Conservation (phyloP, 2,888 invertebrate species). For the Ennomos fuscantarius region DNA sequence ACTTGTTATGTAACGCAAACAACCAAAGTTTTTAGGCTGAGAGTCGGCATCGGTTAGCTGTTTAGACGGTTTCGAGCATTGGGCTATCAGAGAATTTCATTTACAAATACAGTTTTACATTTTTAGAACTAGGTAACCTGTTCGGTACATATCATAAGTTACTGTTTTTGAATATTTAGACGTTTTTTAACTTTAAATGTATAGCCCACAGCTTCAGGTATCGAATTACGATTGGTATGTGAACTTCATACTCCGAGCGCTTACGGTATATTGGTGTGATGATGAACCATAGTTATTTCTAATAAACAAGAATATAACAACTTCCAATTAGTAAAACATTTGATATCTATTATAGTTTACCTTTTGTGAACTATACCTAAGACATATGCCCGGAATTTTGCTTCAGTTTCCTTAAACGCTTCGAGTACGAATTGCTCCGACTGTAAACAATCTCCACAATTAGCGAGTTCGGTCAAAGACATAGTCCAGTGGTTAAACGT, state of each 20-base stretch:
- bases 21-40: constrained; percentile 28
- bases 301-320: too few species aligned
- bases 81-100: constrained; percentile 8
- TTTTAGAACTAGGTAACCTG: constrained; percentile 16
- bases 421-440: constrained; percentile 1
- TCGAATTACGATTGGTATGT: constrained; percentile 5
- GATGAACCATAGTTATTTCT: too few species aligned
- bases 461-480: constrained; percentile 9
- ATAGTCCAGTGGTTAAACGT: constrained; percentile 39
- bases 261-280: not conserved
- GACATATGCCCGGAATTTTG: too few species aligned
- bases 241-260: constrained; percentile 1
- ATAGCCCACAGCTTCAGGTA: constrained; percentile 3
- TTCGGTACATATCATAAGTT: constrained; percentile 27
- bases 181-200: constrained; percentile 7
- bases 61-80: constrained; percentile 7
- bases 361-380: not conserved
- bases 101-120: constrained; percentile 17
- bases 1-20: constrained; percentile 12
- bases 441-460: not conserved
- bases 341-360: too few species aligned
- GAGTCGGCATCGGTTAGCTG: not conserved
- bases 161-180: constrained; percentile 17
- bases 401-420: not conserved
- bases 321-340: too few species aligned